Evolutionary conservation across 1,140 invertebrate species (phyloP).

Genomic region (Chrysoperla carnea): DNA sequence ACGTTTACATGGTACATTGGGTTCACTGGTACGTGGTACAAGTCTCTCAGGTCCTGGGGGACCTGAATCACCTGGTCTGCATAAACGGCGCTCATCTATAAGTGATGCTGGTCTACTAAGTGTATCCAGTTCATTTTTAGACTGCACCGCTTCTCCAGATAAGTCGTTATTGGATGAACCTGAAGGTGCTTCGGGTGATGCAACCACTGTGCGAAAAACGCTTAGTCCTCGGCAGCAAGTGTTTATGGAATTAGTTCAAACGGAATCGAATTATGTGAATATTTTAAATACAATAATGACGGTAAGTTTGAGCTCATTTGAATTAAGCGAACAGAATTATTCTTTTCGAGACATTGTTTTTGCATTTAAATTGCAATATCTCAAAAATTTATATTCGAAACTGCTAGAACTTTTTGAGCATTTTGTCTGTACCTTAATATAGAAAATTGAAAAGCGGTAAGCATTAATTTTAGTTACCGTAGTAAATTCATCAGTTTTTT

Average conservation of each 20-base stretch:
- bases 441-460: too few species aligned
- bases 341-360: too few species aligned
- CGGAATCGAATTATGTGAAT: constrained; percentile 91
- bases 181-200: constrained; percentile 25
- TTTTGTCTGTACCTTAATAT: too few species aligned
- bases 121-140: constrained; percentile 70
- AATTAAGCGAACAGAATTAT: too few species aligned
- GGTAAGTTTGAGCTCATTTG: constrained; percentile 37
- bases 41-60: constrained; percentile 16
- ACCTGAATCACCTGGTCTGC: constrained; percentile 32
- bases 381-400: too few species aligned
- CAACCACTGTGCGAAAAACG: constrained; percentile 41
- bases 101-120: constrained; percentile 68
- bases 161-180: constrained; percentile 39
- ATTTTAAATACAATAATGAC: constrained; percentile 85
- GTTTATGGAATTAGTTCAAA: constrained; percentile 86
- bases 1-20: constrained; percentile 38
- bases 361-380: too few species aligned
- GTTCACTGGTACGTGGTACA: constrained; percentile 30
- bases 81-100: constrained; percentile 54
- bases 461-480: too few species aligned
- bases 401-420: too few species aligned
- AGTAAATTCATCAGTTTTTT: too few species aligned
- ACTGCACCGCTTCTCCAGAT: constrained; percentile 62
- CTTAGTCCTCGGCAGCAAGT: constrained; percentile 68